phyloP scores from a whole-genome alignment of 1,140 invertebrate genomes.

The Ooceraea biroi region DNA sequence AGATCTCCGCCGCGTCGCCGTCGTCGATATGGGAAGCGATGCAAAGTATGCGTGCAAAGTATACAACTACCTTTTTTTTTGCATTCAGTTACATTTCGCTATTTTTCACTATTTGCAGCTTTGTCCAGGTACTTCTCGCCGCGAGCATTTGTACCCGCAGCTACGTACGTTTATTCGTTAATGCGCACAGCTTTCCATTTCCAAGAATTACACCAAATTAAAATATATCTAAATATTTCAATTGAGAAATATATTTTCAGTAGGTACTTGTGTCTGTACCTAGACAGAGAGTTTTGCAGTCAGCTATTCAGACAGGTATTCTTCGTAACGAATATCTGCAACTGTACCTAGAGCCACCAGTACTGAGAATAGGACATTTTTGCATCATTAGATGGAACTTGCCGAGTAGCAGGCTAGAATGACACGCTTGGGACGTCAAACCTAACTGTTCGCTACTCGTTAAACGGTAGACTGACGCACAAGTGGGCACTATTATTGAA shows the following conservation, averaged over 20 bases:
- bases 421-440: constrained; percentile 11
- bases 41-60: not conserved
- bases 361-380: constrained; percentile 16
- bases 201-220: not conserved
- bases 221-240: not conserved
- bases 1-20: constrained; percentile 49
- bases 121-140: not conserved
- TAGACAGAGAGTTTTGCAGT: not conserved
- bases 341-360: not conserved
- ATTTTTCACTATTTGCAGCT: not conserved
- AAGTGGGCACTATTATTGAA: constrained; percentile 18
- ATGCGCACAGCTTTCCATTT: not conserved
- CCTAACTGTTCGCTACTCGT: constrained; percentile 6
- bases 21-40: not conserved
- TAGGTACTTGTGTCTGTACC: not conserved
- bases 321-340: not conserved
- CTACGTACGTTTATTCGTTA: not conserved
- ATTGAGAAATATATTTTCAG: not conserved
- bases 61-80: not conserved
- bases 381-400: not conserved
- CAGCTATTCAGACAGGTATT: not conserved
- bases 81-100: not conserved
- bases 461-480: constrained; percentile 12
- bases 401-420: not conserved
- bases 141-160: not conserved